Base-by-base conservation (phyloP, 1,140 invertebrate genomes). In the Cydia strobilella region DNA sequence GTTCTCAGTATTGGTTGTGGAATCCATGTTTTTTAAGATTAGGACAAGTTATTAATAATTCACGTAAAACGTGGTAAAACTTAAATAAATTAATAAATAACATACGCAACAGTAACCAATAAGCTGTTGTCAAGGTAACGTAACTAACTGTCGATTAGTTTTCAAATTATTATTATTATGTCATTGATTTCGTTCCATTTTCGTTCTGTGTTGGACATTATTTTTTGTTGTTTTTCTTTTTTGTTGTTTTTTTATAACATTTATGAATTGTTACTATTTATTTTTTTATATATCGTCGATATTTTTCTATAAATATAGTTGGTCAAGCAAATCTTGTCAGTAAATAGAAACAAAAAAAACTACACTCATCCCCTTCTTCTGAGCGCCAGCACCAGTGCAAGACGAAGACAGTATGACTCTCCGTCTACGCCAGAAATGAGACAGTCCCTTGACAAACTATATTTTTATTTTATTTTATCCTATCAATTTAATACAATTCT, bases 1-100 rank as follows among this genome's bases (percentile, higher is more conserved):
- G 75, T 82, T 75, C 66, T 88, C 85, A 12, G 85, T 84, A 59
- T 77, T 86, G 6, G 80, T 87, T 10, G 79, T 54, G 45, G 73
- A 83, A 83, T 91, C 85, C 88, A 90, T 90, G 74, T 62, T 75
- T 54, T 9, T 45, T 27, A 75, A 59, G 42, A 63, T 15, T 51
- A 59, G 45, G 18, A 72, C 31, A 74, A 66, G 27, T 20, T 69
- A 62, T 6, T 18, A 74, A 27, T 39, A 63, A 75, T 27, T 35
- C 51, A 63, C 63, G 25, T 45, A 54, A 27, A 66, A 62, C 20
- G 45, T n/a, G 42, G 25, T 45, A 54, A 27, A 66, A 62, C 20
- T 62, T n/a, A 59, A 48, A 69, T 71, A 20, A 59, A 39, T 48
- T 45, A 74, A 65, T 63, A 72, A 71, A 71, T 72, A 35, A 73